Evolutionary conservation across 2,888 invertebrate species (phyloP).

Genomic region (Phymatocera aterrima): DNA sequence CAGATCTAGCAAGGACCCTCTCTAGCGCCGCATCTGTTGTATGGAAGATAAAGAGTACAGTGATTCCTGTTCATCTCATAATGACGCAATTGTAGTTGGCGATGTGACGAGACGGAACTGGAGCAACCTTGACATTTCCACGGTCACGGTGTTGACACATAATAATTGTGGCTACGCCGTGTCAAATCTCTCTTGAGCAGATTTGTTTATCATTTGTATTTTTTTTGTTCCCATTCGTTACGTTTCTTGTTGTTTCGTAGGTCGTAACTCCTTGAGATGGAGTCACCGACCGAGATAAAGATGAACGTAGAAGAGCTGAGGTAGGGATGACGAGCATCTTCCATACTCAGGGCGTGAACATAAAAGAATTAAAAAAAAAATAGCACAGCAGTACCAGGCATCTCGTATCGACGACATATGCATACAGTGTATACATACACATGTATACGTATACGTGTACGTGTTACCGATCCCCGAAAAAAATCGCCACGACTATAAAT

Average conservation of each 20-base stretch:
- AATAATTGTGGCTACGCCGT: neutral
- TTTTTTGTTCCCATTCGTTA: neutral
- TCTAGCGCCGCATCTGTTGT: too few relatives aligned
- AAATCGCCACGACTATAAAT: neutral
- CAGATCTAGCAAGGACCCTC: too few relatives aligned
- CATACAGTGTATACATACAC: too few relatives aligned
- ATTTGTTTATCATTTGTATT: neutral
- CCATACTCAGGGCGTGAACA: neutral
- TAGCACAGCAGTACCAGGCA: too few relatives aligned
- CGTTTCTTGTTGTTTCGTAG: neutral
- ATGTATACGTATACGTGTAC: too few relatives aligned
- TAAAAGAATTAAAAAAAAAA: neutral
- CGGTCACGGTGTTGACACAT: conserved; percentile 17
- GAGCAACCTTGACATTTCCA: conserved; percentile 24
- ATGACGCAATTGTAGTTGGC: neutral
- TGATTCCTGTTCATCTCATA: neutral
- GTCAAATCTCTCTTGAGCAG: neutral
- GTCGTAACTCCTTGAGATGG: neutral
- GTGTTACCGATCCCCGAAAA: neutral
- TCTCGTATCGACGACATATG: too few relatives aligned
- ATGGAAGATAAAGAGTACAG: neutral
- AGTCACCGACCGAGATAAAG: neutral
- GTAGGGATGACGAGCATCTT: neutral
- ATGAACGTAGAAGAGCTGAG: neutral
- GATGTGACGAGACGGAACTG: conserved; percentile 8